Conservation (phyloP, 2,888 invertebrate genomes). For the Synergus gifuensis region DNA sequence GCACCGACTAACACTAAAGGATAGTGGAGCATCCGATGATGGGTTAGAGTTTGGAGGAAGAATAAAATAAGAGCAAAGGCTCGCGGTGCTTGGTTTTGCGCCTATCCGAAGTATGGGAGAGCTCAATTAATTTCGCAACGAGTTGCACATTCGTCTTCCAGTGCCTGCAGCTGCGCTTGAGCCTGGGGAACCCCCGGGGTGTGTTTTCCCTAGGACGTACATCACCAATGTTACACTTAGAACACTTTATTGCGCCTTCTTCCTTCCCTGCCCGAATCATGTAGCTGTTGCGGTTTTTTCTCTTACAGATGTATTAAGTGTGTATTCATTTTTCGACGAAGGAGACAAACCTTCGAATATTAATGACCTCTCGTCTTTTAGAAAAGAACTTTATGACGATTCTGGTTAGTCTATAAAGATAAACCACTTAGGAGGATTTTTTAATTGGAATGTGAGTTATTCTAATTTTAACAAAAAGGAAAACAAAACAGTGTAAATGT, state of each 20-base stretch:
- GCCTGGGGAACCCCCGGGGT: conserved; percentile 52
- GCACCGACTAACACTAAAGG: conserved; percentile 28
- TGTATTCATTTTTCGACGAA: conserved; percentile 40
- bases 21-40: conserved; percentile 28
- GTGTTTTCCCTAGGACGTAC: conserved; percentile 55
- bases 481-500: too few relatives aligned
- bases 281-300: conserved; percentile 33
- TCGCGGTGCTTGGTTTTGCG: conserved; percentile 47
- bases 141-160: conserved; percentile 57
- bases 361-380: conserved; percentile 13
- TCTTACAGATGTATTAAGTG: conserved; percentile 38
- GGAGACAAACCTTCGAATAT: conserved; percentile 28
- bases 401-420: conserved; percentile 4
- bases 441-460: not conserved
- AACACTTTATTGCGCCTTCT: conserved; percentile 54
- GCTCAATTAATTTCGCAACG: conserved; percentile 56
- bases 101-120: conserved; percentile 49
- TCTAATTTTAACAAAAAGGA: too few relatives aligned
- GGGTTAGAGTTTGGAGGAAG: conserved; percentile 22
- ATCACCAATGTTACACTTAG: conserved; percentile 57
- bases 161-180: conserved; percentile 52
- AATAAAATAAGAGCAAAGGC: conserved; percentile 29
- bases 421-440: not conserved
- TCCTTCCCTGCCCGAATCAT: conserved; percentile 42
- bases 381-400: conserved; percentile 8